Conservation (phyloP, 30 jellyfish, hydroid and myxozoan genomes). For the Mastigias papua region DNA sequence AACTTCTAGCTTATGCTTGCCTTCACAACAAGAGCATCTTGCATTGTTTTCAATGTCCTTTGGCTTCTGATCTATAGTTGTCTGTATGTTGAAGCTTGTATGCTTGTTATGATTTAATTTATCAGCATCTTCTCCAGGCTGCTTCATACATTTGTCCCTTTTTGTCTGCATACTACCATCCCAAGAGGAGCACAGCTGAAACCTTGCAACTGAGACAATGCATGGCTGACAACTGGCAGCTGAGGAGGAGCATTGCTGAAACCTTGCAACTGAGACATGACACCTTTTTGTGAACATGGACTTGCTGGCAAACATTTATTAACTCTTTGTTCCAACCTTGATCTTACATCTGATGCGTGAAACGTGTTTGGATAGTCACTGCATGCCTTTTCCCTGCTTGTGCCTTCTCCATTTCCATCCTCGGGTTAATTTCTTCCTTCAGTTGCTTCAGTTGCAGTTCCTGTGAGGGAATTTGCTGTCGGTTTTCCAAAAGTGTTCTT, state of each 20-base stretch:
- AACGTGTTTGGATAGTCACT: background rate
- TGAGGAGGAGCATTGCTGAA: no score
- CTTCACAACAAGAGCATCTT: slow-evolving; percentile 9
- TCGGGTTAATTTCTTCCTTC: background rate
- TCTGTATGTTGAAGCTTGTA: slow-evolving; percentile 18
- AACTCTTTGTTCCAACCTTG: background rate
- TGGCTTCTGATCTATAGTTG: slow-evolving; percentile 17
- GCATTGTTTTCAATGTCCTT: slow-evolving; percentile 17
- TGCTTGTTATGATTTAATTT: slow-evolving; percentile 15
- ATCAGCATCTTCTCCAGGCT: background rate
- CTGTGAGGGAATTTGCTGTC: slow-evolving; percentile 1
- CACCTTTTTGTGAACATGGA: background rate
- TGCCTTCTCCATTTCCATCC: background rate
- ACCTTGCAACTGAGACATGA: no score
- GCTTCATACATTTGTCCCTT: background rate
- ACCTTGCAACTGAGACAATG: no score
- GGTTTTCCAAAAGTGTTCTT: background rate
- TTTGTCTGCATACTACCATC: background rate
- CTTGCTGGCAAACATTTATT: background rate
- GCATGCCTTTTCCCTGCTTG: background rate
- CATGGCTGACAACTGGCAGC: no score
- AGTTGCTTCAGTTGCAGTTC: background rate
- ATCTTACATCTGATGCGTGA: background rate
- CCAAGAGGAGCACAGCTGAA: no score
- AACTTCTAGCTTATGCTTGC: slow-evolving; percentile 7